Evolutionary conservation across 2,888 invertebrate genomes (phyloP).

Genomic region (Chrysotoxum bicinctum): DNA sequence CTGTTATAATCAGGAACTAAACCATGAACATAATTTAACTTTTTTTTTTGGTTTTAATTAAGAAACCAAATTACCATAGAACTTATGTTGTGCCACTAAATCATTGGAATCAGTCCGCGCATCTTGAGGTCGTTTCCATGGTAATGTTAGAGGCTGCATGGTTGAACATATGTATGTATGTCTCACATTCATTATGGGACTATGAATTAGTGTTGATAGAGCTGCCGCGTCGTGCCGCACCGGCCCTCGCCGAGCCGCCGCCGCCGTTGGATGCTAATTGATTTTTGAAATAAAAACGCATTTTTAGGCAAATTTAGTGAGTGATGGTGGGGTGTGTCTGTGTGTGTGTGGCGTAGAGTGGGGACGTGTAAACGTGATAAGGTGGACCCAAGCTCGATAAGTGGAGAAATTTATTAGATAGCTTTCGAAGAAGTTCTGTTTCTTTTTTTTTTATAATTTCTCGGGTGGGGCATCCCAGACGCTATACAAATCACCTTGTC

Average conservation of each 20-base stretch:
- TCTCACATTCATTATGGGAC: slow-evolving; percentile 64
- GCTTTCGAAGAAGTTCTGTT: background rate
- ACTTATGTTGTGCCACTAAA: slow-evolving; percentile 56
- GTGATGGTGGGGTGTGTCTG: slow-evolving; percentile 20
- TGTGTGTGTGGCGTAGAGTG: background rate
- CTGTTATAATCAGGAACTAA: slow-evolving; percentile 34
- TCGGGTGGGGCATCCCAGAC: background rate
- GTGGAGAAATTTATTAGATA: slow-evolving; percentile 58
- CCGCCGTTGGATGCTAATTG: slow-evolving; percentile 70
- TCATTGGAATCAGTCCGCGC: slow-evolving; percentile 55
- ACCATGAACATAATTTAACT: slow-evolving; percentile 9
- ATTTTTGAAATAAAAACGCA: slow-evolving; percentile 63
- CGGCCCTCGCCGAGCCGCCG: slow-evolving; percentile 24
- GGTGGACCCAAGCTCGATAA: slow-evolving; percentile 47
- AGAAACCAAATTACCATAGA: slow-evolving; percentile 68
- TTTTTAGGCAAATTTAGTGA: slow-evolving; percentile 63
- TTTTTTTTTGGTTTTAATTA: slow-evolving; percentile 52
- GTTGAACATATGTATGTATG: slow-evolving; percentile 66
- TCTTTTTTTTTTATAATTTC: background rate
- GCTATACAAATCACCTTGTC: slow-evolving; percentile 18
- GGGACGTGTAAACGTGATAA: slow-evolving; percentile 33
- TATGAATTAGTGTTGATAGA: slow-evolving; percentile 59
- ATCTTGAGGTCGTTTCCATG: slow-evolving; percentile 65
- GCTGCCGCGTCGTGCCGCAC: slow-evolving; percentile 3
- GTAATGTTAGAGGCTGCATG: slow-evolving; percentile 53